Conservation (phyloP, 2,113 vertebrate species). For the Zosterops japonicus region DNA sequence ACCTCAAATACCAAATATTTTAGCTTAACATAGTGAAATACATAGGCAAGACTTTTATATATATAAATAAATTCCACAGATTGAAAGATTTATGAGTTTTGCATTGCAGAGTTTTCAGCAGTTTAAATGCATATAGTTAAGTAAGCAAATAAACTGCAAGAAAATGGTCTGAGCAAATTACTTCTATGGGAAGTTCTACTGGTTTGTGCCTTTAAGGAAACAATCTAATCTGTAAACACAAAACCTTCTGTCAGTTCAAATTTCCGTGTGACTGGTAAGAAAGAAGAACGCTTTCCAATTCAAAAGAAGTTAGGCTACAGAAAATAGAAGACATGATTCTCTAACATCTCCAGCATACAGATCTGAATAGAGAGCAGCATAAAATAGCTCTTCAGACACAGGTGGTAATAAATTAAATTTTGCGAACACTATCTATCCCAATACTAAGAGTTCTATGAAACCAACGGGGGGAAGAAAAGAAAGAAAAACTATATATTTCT, state of each 20-base stretch:
- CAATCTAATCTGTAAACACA: background rate
- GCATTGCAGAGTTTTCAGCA: background rate
- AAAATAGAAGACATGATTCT: background rate
- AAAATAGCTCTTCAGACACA: background rate
- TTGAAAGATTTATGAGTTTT: background rate
- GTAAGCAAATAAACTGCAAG: background rate
- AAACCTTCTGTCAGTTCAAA: background rate
- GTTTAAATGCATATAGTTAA: background rate
- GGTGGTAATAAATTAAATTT: background rate
- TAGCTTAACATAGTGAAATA: background rate
- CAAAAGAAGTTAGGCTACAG: background rate
- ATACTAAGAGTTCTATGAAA: background rate
- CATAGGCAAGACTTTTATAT: background rate
- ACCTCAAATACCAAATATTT: background rate
- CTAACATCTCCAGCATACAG: background rate
- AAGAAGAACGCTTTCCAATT: background rate
- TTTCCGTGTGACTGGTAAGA: background rate
- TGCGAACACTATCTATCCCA: background rate
- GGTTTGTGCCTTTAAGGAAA: background rate
- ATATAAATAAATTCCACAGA: background rate
- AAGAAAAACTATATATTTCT: background rate
- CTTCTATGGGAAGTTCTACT: background rate
- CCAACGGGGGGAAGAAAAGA: rapidly evolving
- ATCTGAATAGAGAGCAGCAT: background rate
- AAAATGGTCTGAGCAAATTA: background rate